Evolutionary conservation across 2,888 invertebrate species (phyloP).

Genomic region (Tinea trinotella): DNA sequence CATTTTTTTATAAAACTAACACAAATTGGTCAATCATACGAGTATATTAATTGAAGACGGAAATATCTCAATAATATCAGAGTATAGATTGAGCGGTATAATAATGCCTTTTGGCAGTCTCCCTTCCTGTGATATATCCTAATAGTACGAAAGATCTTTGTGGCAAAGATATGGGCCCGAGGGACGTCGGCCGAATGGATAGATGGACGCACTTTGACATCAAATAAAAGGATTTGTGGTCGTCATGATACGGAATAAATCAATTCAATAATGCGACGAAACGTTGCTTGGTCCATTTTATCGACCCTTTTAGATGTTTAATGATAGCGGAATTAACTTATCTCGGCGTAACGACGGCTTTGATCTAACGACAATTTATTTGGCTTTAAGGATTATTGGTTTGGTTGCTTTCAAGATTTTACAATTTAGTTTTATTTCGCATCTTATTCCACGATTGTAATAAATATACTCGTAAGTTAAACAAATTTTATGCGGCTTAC

Average conservation of each 20-base stretch:
- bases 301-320: constrained; percentile 17
- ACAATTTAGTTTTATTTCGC: background rate
- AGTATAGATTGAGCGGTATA: background rate
- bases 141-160: constrained; percentile 12
- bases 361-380: constrained; percentile 3
- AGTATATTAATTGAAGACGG: background rate
- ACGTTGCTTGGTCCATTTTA: constrained; percentile 16
- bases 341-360: background rate
- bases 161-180: constrained; percentile 11
- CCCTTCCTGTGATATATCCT: background rate
- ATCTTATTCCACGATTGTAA: background rate
- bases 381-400: background rate
- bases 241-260: constrained; percentile 9
- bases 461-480: no score
- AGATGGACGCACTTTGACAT: constrained; percentile 18
- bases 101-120: constrained; percentile 9
- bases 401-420: background rate
- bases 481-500: no score
- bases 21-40: background rate
- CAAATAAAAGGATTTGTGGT: constrained; percentile 18
- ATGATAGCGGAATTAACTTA: constrained; percentile 14
- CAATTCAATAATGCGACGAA: constrained; percentile 17
- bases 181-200: constrained; percentile 7
- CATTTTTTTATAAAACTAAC: no score
- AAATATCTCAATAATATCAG: no score